A percentile compares a stretch with the other conserved stretches of the same genome.
Conservation (phyloP, 2,888 invertebrate species). For the Hemicrepidius hirtus region DNA sequence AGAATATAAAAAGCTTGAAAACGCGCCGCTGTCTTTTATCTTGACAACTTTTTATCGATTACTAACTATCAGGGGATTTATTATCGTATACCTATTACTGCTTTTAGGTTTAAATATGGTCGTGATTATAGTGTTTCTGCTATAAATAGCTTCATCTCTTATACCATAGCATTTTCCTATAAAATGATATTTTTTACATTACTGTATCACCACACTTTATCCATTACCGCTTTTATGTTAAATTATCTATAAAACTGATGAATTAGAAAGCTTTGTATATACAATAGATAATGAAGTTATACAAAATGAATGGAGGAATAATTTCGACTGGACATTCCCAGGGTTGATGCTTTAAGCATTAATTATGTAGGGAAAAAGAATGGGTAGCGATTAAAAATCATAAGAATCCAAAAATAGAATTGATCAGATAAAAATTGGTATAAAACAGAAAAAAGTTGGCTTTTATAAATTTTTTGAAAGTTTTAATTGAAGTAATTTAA, state of each 20-base stretch:
- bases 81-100: slow-evolving; percentile 12
- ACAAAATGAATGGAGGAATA: no score
- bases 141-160: background rate
- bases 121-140: slow-evolving; percentile 5
- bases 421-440: no score
- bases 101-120: slow-evolving; percentile 6
- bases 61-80: slow-evolving; percentile 24
- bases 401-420: no score
- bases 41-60: slow-evolving; percentile 27
- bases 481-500: no score
- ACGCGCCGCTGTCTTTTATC: slow-evolving; percentile 28
- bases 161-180: slow-evolving; percentile 6
- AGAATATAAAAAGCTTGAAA: slow-evolving; percentile 27
- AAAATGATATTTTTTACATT: background rate
- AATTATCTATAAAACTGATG: background rate
- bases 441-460: no score
- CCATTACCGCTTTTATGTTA: slow-evolving; percentile 4
- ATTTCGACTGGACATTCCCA: no score
- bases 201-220: background rate
- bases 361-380: no score
- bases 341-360: no score
- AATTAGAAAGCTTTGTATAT: background rate
- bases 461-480: no score
- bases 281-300: background rate
- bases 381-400: no score